phyloP scores from a whole-genome alignment of 2,888 invertebrate species.

The Hartigia nigra region DNA sequence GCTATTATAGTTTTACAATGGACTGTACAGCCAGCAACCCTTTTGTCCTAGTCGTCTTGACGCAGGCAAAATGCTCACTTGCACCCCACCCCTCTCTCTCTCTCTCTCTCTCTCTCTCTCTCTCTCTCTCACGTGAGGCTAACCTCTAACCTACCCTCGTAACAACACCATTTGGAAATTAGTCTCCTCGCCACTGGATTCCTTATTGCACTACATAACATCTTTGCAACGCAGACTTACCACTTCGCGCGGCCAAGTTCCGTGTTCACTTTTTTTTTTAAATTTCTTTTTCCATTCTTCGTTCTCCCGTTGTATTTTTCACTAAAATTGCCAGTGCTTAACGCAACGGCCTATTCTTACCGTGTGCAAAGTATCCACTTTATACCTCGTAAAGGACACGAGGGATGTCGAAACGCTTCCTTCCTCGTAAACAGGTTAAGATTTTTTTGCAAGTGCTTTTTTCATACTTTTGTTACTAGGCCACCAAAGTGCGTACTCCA shows the following conservation, averaged over 20 bases:
- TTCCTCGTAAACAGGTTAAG: neutral
- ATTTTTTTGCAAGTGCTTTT: neutral
- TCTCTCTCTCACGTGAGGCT: neutral
- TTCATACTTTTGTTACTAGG: neutral
- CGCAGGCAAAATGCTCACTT: slow-evolving; percentile 9
- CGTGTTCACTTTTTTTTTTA: neutral
- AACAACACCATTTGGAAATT: neutral
- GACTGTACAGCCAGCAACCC: slow-evolving; percentile 3
- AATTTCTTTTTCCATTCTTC: neutral
- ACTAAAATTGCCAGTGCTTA: neutral
- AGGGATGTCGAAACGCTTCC: too few species aligned
- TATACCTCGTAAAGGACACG: neutral
- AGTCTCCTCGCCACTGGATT: slow-evolving; percentile 1
- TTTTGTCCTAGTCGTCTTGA: slow-evolving; percentile 8
- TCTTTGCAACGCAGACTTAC: neutral
- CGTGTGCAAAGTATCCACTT: neutral
- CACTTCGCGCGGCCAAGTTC: neutral
- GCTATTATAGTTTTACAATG: neutral
- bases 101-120: neutral
- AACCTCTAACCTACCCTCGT: neutral
- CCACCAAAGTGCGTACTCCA: neutral
- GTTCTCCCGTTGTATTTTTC: neutral
- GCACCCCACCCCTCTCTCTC: neutral
- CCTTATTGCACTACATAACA: neutral
- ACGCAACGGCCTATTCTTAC: neutral